Evolutionary conservation across 2,888 invertebrate species (phyloP), one percentile per base, ranked within the genome.

Genomic region (Tryphoninae sp.): DNA sequence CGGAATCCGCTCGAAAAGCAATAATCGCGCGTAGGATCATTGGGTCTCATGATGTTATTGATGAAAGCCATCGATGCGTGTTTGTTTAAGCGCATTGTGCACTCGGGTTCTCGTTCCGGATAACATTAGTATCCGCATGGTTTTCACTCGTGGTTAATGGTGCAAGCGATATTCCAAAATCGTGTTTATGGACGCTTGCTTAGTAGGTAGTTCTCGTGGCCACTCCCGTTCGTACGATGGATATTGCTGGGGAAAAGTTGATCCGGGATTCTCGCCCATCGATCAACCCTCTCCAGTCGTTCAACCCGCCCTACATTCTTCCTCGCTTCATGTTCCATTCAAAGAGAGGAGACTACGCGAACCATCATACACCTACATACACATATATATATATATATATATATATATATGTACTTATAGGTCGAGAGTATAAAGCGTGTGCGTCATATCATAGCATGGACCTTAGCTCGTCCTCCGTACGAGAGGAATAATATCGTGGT

Each of bases 221-320:
- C 62, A 49, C 65, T 53, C 64, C 53, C 7, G 65, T 68, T 45
- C 65, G 33, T 53, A 19, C 23, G 62, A 78, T 79, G 40, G 61
- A 53, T 67, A 58, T 55, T 33, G 71, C 72, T 16, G 26, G 22
- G 69, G 82, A 85, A 85, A 33, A 86, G 78, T 69, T 84, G 84
- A 83, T 84, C 80, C 85, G 83, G 84, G 83, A 84, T 80, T 85
- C 78, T 65, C 83, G 78, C 84, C 81, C 84, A 88, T 88, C 87
- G 86, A 88, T 88, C 87, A 87, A 77, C 62, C 77, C n/a, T 49
- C 49, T 0, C 49, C 55, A 67, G 68, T 59, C 73, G 73, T 13
- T 78, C 68, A 75, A 69, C 55, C 71, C 59, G 69, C 71, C 74
- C 58, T 53, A 76, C 42, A 78, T 77, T 82, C 76, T 79, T 75